phyloP scores from a whole-genome alignment of 2,888 invertebrate species.

The Polylopha cassiicola region DNA sequence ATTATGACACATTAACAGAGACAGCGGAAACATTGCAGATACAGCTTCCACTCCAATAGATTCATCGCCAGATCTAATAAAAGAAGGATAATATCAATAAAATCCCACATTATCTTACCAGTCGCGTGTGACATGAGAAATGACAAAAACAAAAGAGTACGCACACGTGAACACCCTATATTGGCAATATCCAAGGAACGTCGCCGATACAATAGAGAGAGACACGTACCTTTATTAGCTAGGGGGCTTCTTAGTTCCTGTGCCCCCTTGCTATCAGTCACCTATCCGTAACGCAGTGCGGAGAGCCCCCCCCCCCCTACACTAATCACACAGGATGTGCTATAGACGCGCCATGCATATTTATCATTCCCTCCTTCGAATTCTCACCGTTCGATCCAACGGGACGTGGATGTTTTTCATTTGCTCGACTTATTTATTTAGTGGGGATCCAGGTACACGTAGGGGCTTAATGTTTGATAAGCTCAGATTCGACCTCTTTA shows the following conservation, averaged over 20 bases:
- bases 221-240: slow-evolving; percentile 69
- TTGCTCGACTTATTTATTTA: slow-evolving; percentile 70
- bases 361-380: slow-evolving; percentile 69
- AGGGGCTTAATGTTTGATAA: slow-evolving; percentile 71
- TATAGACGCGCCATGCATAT: slow-evolving; percentile 76
- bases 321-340: slow-evolving; percentile 76
- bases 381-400: slow-evolving; percentile 61
- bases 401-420: slow-evolving; percentile 71
- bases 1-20: background rate
- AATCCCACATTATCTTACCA: slow-evolving; percentile 31
- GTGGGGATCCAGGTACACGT: slow-evolving; percentile 54
- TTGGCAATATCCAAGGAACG: slow-evolving; percentile 75
- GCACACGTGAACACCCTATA: slow-evolving; percentile 65
- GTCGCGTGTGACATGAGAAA: slow-evolving; percentile 38
- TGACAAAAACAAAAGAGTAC: slow-evolving; percentile 63
- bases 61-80: slow-evolving; percentile 9
- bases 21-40: background rate
- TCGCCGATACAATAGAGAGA: slow-evolving; percentile 66
- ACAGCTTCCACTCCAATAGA: slow-evolving; percentile 3
- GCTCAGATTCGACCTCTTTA: slow-evolving; percentile 62
- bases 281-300: slow-evolving; percentile 67
- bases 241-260: slow-evolving; percentile 61
- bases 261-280: slow-evolving; percentile 73
- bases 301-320: slow-evolving; percentile 45
- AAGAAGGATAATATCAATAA: slow-evolving; percentile 25